These are phyloP conservation scores for Heteromormyrus szaboi DNA, from an alignment of 2,797 vertebrate species.

Conservation along the genomic window DNA sequence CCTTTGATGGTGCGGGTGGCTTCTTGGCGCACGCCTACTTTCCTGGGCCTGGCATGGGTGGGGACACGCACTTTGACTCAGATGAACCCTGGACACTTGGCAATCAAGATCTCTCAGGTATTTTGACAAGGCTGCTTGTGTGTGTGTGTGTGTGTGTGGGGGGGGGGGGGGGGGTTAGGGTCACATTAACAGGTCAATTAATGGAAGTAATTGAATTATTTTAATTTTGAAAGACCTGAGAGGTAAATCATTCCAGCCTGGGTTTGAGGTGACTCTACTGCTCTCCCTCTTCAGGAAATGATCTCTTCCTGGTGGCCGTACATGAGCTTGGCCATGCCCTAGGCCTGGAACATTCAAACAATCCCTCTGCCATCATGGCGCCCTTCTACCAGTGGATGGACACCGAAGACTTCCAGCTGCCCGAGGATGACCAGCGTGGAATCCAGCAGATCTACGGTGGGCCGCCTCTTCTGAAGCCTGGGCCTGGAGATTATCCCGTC, in stretches of 20 bases:
- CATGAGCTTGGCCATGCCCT: slow-evolving; percentile 90
- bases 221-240: background rate
- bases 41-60: slow-evolving; percentile 85
- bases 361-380: slow-evolving; percentile 93
- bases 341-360: slow-evolving; percentile 91
- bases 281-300: slow-evolving; percentile 70
- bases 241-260: background rate
- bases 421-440: slow-evolving; percentile 82
- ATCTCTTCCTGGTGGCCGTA: slow-evolving; percentile 89
- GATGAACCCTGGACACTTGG: slow-evolving; percentile 93
- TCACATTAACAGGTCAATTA: background rate
- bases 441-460: slow-evolving; percentile 94
- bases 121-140: background rate
- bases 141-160: background rate
- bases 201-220: background rate
- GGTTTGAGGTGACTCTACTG: background rate
- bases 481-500: background rate
- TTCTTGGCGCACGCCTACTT: slow-evolving; percentile 93
- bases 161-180: background rate
- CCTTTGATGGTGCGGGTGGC: slow-evolving; percentile 86
- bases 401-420: slow-evolving; percentile 85
- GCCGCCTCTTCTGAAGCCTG: background rate
- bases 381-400: slow-evolving; percentile 99
- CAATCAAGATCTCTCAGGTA: slow-evolving; percentile 69
- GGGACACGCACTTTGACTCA: slow-evolving; percentile 86